phyloP scores from a whole-genome alignment of 2,113 vertebrate species.

The Ammodytes dubius region DNA sequence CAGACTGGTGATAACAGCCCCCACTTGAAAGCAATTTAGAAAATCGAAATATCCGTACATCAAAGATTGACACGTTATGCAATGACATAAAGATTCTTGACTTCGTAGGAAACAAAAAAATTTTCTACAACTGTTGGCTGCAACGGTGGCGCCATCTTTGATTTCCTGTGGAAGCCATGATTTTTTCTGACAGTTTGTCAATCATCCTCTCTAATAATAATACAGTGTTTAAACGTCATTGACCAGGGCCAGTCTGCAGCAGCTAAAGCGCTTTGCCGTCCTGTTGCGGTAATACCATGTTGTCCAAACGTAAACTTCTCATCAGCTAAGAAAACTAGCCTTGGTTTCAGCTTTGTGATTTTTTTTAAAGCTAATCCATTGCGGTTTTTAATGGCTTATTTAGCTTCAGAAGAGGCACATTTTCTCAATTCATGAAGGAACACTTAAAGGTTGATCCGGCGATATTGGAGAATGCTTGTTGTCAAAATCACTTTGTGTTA shows the following conservation, averaged over 20 bases:
- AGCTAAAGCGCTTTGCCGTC: neutral
- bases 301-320: neutral
- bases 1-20: conserved; percentile 56
- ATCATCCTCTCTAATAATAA: neutral
- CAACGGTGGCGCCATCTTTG: neutral
- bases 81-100: conserved; percentile 21
- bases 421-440: conserved; percentile 10
- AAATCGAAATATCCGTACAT: conserved; percentile 61
- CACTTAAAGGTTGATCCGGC: neutral
- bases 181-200: neutral
- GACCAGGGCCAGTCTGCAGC: too few relatives aligned
- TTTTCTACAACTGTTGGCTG: neutral
- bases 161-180: neutral
- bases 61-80: conserved; percentile 49
- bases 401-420: neutral
- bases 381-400: neutral
- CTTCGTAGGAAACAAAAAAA: neutral
- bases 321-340: neutral
- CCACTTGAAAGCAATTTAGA: conserved; percentile 61
- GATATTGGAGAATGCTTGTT: too few relatives aligned
- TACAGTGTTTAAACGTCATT: neutral
- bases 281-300: neutral
- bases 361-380: neutral
- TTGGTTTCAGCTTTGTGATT: conserved; percentile 1
- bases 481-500: too few relatives aligned